Evolutionary conservation across 1,140 invertebrate genomes (phyloP).

Genomic region (Brachionus calyciflorus): DNA sequence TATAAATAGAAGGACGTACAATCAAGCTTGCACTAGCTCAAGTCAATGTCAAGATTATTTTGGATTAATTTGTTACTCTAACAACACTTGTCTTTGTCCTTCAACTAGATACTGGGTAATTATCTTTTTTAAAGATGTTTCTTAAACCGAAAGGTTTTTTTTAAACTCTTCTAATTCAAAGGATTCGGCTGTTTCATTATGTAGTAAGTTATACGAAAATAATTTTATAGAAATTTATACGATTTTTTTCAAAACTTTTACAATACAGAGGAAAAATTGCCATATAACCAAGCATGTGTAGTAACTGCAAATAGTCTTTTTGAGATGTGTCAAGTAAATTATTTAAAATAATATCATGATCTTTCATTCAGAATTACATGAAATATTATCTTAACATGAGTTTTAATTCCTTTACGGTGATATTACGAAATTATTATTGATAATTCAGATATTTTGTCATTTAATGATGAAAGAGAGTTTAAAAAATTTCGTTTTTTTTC

Average conservation of each 20-base stretch:
- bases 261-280: neutral
- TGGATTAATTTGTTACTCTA: slow-evolving; percentile 1
- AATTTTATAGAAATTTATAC: neutral
- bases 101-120: slow-evolving; percentile 12
- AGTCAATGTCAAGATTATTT: neutral
- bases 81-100: slow-evolving; percentile 27
- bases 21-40: neutral
- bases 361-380: too few species aligned
- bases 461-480: too few species aligned
- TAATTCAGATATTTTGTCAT: too few species aligned
- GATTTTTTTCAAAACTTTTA: neutral
- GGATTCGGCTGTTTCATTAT: neutral
- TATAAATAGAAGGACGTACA: neutral
- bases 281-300: neutral
- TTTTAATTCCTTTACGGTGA: too few species aligned
- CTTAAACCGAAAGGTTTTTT: neutral
- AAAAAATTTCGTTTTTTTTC: neutral
- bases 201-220: neutral
- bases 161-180: neutral
- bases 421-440: too few species aligned
- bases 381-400: too few species aligned
- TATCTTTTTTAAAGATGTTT: too few species aligned
- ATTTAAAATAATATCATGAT: neutral
- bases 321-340: neutral
- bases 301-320: neutral